phyloP scores from a whole-genome alignment of 1,140 invertebrate genomes.

The Dendrolimus kikuchii region DNA sequence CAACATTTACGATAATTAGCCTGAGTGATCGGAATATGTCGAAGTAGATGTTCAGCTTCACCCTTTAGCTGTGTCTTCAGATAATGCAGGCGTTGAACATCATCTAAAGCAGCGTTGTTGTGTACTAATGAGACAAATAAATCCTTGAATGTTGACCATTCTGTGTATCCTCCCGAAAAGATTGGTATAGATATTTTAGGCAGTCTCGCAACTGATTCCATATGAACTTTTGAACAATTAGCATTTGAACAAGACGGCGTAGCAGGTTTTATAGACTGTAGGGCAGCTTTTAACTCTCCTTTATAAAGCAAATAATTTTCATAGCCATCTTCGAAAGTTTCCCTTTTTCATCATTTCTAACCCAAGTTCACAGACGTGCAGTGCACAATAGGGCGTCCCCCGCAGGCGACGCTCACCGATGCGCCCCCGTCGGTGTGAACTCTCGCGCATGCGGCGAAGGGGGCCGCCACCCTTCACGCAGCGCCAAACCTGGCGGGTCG shows the following conservation, averaged over 20 bases:
- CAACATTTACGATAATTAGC: constrained; percentile 20
- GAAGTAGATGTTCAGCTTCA: constrained; percentile 18
- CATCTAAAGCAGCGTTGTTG: constrained; percentile 12
- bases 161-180: constrained; percentile 11
- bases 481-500: no score
- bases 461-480: no score
- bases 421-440: no score
- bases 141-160: constrained; percentile 18
- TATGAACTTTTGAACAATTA: background rate
- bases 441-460: no score
- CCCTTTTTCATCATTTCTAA: no score
- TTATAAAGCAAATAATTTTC: no score
- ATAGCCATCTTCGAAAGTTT: no score
- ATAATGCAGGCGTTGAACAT: constrained; percentile 22
- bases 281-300: background rate
- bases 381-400: no score
- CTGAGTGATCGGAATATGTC: constrained; percentile 17
- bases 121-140: constrained; percentile 19
- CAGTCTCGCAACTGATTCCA: constrained; percentile 3
- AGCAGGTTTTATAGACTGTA: background rate
- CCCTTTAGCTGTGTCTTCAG: no score
- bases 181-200: constrained; percentile 7
- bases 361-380: no score
- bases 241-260: background rate
- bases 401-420: no score